Base-by-base conservation (phyloP, 2,888 invertebrate species). In the Machimus atricapillus region DNA sequence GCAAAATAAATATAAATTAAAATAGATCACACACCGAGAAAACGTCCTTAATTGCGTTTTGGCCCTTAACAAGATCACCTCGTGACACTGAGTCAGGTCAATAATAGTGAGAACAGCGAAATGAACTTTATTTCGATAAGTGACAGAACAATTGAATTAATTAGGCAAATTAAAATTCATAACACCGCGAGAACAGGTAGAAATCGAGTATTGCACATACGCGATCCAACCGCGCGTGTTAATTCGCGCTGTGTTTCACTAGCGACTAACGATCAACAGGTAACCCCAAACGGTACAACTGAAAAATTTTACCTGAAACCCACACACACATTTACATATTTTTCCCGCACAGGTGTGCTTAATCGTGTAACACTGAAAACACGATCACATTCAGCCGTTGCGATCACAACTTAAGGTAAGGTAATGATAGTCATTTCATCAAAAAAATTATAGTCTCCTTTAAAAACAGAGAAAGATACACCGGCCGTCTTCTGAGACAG, bases 201-300 rank as follows among this genome's bases (percentile, higher is more conserved):
- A 74, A 66, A 74, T 74, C 85, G 85, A 85, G 85, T 85, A 85
- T 74, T 74, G 74, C 58, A 85, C 85, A 23, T 34, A 66, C 86
- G 86, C 86, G 86, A 77, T 88, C 58, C 23, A 86, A 52, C 87
- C 82, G 87, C 85, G 86, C 86, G 37, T 81, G 87, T 85, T 78
- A 85, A 85, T 79, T 87, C 87, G 85, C 87, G 81, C 88, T 85
- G 83, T 79, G 86, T 76, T 88, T 81, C 66, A 81, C 85, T 86
- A 88, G 56, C 87, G 86, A 88, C 88, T 88, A 87, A 88, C 79
- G 43, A 74, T 85, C 74, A 85, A 85, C 85, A 85, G 85, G 85
- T 85, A 73, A 74, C 43, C 34, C 43, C 73, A 52, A 85, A 46
- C 74, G 85, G 85, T 19, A 85, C 85, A 85, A 19, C 85, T 66